A percentile compares a stretch with the other conserved stretches of the same genome.
Conservation (phyloP, 35 echinoderm and acorn worm genomes). For the Apostichopus parvimensis region DNA sequence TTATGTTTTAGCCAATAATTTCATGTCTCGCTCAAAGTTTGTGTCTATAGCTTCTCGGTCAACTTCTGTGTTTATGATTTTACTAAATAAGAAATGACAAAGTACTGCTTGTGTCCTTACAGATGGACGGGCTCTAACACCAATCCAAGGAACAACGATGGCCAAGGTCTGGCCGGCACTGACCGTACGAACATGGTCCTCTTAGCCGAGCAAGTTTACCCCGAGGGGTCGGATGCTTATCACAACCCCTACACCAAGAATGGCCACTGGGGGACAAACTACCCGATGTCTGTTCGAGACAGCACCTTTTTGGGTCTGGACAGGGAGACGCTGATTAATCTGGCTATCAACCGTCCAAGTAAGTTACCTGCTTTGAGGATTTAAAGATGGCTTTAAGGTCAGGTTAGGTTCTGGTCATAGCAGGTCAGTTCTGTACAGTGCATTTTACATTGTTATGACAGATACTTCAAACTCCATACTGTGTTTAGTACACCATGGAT, state of each 20-base stretch:
- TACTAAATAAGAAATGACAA: no score
- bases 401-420: no score
- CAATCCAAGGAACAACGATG: slow-evolving; percentile 96
- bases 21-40: no score
- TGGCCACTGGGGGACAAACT: slow-evolving; percentile 89
- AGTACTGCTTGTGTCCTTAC: not conserved
- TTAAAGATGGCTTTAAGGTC: no score
- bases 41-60: no score
- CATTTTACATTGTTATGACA: no score
- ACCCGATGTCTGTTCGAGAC: slow-evolving; percentile 69
- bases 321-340: slow-evolving; percentile 64
- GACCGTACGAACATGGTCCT: slow-evolving; percentile 86
- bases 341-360: slow-evolving; percentile 73
- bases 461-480: no score
- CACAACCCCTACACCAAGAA: slow-evolving; percentile 75
- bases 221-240: slow-evolving; percentile 70
- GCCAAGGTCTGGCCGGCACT: slow-evolving; percentile 89
- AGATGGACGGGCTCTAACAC: slow-evolving; percentile 99
- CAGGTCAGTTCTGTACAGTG: no score
- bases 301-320: slow-evolving; percentile 76
- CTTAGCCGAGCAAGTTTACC: slow-evolving; percentile 61
- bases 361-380: not conserved
- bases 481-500: no score
- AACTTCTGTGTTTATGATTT: no score
- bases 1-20: no score